phyloP scores from a whole-genome alignment of 2,888 invertebrate species.

The Argyra leucocephala region DNA sequence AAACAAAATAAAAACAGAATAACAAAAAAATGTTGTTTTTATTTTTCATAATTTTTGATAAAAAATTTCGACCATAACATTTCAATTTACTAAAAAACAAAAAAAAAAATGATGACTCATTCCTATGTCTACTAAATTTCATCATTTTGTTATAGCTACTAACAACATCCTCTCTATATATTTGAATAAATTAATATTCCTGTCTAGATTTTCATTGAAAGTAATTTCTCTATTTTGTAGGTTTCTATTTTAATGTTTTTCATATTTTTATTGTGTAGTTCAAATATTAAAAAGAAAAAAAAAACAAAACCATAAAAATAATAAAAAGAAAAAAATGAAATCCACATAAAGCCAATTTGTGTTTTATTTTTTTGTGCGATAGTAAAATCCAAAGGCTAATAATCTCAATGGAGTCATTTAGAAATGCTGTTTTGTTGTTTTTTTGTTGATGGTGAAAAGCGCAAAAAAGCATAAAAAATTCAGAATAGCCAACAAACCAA shows the following conservation, averaged over 20 bases:
- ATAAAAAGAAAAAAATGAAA: too few species aligned
- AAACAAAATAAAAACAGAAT: too few species aligned
- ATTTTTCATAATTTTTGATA: not conserved
- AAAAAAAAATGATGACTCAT: too few species aligned
- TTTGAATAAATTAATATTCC: slow-evolving; percentile 3
- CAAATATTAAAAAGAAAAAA: too few species aligned
- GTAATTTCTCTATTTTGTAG: not conserved
- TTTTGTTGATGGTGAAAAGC: not conserved
- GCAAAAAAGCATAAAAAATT: too few species aligned
- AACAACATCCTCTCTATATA: not conserved
- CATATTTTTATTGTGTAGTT: not conserved
- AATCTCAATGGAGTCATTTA: slow-evolving; percentile 6
- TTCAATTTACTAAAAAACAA: not conserved
- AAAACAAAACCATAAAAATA: too few species aligned
- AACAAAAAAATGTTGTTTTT: not conserved
- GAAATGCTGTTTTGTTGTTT: not conserved
- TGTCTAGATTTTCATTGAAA: not conserved
- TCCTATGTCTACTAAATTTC: too few species aligned
- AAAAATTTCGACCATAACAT: slow-evolving; percentile 2
- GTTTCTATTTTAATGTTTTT: not conserved
- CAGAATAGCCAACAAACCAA: too few species aligned
- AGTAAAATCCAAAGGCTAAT: slow-evolving; percentile 1
- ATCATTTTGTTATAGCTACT: too few species aligned
- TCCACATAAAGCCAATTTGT: not conserved
- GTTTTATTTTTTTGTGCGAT: not conserved